These are phyloP conservation scores for Argya squamiceps DNA, from an alignment of 2,797 vertebrate genomes.

Conservation along the genomic window DNA sequence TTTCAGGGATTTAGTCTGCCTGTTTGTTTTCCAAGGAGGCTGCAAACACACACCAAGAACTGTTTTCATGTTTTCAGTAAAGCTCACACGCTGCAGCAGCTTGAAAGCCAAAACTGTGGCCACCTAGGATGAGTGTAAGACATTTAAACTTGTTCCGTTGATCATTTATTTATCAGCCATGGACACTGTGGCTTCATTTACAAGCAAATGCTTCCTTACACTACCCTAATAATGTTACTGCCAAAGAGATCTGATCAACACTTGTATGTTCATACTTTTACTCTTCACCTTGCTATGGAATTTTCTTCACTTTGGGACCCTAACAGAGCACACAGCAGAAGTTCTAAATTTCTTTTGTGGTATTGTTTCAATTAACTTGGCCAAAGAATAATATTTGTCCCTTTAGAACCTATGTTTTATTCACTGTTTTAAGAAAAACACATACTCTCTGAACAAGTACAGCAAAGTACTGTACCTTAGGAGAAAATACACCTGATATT, in stretches of 20 bases:
- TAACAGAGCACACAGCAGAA: accelerated
- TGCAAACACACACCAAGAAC: neutral
- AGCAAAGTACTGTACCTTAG: neutral
- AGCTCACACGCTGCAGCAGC: neutral
- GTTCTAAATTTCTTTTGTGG: neutral
- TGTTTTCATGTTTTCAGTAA: neutral
- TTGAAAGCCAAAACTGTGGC: neutral
- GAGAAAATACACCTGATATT: neutral
- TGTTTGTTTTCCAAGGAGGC: neutral
- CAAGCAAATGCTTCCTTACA: neutral
- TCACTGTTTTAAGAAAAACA: neutral
- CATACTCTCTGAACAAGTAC: neutral
- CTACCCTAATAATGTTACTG: neutral
- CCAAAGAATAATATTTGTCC: neutral
- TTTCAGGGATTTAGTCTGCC: neutral
- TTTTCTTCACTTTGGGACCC: neutral
- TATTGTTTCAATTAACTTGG: neutral
- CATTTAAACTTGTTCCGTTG: neutral
- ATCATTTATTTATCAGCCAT: neutral
- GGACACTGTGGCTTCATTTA: neutral
- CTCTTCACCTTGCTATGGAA: neutral
- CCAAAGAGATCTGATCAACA: neutral
- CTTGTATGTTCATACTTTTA: neutral
- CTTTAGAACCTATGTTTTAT: neutral
- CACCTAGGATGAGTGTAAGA: neutral